Percentiles rank a stretch among this genome's conserved stretches.
phyloP scores from a whole-genome alignment of 1,140 invertebrate genomes.

The Chelonus insularis region DNA sequence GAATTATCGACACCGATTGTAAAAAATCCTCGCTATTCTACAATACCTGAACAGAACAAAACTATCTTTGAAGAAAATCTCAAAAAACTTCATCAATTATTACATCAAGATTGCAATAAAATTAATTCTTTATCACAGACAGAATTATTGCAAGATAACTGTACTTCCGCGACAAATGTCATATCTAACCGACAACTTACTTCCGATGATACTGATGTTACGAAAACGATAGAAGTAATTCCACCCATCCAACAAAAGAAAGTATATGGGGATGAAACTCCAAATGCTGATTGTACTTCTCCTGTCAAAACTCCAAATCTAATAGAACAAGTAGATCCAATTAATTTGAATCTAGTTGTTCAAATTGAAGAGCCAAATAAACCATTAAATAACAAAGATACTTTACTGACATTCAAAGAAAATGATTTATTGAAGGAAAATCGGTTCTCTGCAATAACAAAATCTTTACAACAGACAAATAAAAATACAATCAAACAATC shows the following conservation, averaged over 20 bases:
- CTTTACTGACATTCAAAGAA: no score
- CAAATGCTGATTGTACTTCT: neutral
- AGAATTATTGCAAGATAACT: neutral
- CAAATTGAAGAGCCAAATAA: no score
- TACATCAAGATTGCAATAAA: neutral
- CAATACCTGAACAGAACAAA: neutral
- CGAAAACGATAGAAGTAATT: slow-evolving; percentile 9
- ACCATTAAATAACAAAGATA: no score
- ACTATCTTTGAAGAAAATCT: neutral
- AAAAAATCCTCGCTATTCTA: neutral
- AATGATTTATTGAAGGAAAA: no score
- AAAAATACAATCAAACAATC: no score
- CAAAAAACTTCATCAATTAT: neutral
- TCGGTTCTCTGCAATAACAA: no score
- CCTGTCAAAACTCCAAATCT: neutral
- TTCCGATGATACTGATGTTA: neutral
- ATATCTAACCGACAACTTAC: neutral
- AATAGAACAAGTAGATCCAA: no score
- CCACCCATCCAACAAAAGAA: neutral
- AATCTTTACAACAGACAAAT: no score
- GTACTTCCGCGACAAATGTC: neutral
- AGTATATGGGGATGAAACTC: neutral
- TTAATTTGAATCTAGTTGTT: no score
- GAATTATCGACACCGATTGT: neutral
- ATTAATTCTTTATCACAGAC: neutral